phyloP scores from a whole-genome alignment of 1,140 invertebrate species.

The Nephila pilipes region DNA sequence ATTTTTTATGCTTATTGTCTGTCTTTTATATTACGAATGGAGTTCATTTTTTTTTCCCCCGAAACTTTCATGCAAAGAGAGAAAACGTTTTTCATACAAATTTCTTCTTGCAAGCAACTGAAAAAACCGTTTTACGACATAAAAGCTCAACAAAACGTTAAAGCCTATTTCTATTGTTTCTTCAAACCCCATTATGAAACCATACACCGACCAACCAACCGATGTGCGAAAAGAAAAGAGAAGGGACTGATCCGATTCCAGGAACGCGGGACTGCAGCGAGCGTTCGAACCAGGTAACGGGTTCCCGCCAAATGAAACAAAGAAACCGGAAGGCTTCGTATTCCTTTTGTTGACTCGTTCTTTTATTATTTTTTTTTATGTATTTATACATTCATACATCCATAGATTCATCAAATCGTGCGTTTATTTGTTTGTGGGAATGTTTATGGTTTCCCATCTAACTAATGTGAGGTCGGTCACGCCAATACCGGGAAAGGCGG shows the following conservation, averaged over 20 bases:
- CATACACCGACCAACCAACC: neutral
- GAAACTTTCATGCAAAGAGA: too few species aligned
- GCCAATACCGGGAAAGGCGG: neutral
- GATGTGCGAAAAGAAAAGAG: neutral
- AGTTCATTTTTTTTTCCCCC: too few species aligned
- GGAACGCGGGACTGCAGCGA: neutral
- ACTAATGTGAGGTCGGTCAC: neutral
- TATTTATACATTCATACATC: neutral
- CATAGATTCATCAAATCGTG: neutral
- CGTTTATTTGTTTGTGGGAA: constrained; percentile 17
- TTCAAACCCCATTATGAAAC: too few species aligned
- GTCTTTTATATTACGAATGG: too few species aligned
- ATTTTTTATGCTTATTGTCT: too few species aligned
- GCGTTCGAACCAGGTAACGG: neutral
- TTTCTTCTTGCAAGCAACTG: neutral
- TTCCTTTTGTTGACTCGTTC: neutral
- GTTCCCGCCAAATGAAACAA: neutral
- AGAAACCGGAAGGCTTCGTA: neutral
- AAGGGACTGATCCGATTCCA: neutral
- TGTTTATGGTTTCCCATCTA: neutral
- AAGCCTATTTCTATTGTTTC: too few species aligned
- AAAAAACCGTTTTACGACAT: neutral
- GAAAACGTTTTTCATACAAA: neutral
- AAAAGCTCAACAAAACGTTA: too few species aligned
- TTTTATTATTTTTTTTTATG: neutral